Percentiles rank a stretch among this genome's conserved stretches.
These are phyloP conservation scores for Ptychadena robeensis DNA, from an alignment of 2,797 vertebrate genomes.

Conservation along the genomic window DNA sequence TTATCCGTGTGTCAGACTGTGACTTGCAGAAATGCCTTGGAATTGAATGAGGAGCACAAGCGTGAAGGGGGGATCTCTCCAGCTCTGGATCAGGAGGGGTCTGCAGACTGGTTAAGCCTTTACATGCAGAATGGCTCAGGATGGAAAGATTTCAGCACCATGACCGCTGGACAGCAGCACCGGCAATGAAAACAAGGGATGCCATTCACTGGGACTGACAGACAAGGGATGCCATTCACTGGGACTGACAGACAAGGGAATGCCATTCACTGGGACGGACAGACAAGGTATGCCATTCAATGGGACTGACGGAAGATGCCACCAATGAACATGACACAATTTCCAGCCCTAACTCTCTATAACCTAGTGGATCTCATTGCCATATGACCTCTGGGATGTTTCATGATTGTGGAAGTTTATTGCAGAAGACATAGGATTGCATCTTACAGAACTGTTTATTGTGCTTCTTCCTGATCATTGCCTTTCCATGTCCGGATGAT, in stretches of 20 bases:
- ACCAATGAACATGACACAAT: too few relatives aligned
- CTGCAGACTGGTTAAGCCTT: conserved; percentile 32
- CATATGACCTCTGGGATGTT: conserved; percentile 14
- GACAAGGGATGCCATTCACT: not conserved
- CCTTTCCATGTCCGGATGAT: not conserved
- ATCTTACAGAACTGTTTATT: not conserved
- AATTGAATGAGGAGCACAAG: conserved; percentile 40
- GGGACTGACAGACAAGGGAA: not conserved
- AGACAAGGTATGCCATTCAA: not conserved
- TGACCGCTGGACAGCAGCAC: conserved; percentile 45
- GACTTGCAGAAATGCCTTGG: conserved; percentile 57
- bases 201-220: not conserved
- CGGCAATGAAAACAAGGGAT: conserved; percentile 6
- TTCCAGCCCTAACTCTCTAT: not conserved
- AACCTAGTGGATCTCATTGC: not conserved
- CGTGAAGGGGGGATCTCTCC: conserved; percentile 51
- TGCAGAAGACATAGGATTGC: conserved; percentile 5
- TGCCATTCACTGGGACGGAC: not conserved
- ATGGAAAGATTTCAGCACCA: conserved; percentile 46
- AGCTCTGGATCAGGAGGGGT: conserved; percentile 18
- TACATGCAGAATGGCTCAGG: not conserved
- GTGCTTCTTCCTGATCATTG: conserved; percentile 6
- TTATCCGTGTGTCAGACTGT: conserved; percentile 59
- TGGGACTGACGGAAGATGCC: not conserved
- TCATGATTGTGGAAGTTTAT: conserved; percentile 41